These are phyloP conservation scores for Myotis pilosus DNA, from an alignment of 2,797 vertebrate genomes.

Conservation along the genomic window DNA sequence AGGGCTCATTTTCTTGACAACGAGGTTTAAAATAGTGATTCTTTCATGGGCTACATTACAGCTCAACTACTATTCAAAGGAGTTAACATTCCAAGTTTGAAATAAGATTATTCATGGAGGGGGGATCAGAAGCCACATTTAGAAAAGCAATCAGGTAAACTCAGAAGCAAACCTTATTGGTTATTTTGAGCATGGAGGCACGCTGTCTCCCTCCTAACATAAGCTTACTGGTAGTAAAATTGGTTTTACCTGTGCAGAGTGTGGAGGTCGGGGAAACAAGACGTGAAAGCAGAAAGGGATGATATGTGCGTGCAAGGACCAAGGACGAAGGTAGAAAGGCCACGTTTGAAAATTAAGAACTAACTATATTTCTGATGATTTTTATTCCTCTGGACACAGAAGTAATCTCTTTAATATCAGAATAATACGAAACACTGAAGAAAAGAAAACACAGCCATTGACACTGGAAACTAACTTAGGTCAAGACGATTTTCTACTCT, in stretches of 20 bases:
- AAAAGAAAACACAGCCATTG: neutral
- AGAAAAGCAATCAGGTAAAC: neutral
- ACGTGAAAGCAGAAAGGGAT: neutral
- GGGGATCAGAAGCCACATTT: neutral
- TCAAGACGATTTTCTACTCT: neutral
- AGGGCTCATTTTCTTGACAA: neutral
- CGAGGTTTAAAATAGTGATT: neutral
- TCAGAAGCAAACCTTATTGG: neutral
- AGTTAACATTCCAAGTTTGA: neutral
- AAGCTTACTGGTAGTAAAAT: neutral
- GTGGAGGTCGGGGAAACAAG: neutral
- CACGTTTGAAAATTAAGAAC: slow-evolving; percentile 28
- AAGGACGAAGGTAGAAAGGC: neutral
- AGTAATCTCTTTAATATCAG: slow-evolving; percentile 7
- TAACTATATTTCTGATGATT: neutral
- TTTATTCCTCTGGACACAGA: neutral
- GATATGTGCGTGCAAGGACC: neutral
- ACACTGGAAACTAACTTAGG: neutral
- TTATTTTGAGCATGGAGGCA: neutral
- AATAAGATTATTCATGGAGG: neutral
- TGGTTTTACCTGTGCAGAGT: neutral
- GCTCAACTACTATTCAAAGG: neutral
- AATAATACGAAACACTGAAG: neutral
- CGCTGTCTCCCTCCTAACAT: neutral
- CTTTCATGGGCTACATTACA: neutral